phyloP scores from a whole-genome alignment of 2,888 invertebrate species.

The Synanthedon andrenaeformis region DNA sequence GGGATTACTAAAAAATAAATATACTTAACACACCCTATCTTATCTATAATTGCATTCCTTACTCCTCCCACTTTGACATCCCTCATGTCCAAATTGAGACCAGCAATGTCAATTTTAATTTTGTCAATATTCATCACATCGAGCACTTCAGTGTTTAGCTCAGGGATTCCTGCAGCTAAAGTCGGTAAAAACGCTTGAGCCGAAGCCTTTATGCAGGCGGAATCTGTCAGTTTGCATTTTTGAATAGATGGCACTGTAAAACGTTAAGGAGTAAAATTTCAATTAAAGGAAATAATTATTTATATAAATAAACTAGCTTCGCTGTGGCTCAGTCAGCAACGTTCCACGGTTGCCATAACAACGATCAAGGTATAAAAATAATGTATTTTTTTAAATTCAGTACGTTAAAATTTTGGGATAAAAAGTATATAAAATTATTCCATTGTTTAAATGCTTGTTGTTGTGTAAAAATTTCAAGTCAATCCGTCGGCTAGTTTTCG shows the following conservation, averaged over 20 bases:
- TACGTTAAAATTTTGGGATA: too few relatives aligned
- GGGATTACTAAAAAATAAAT: too few relatives aligned
- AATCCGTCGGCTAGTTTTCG: too few relatives aligned
- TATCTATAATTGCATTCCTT: constrained; percentile 6
- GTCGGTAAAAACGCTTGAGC: constrained; percentile 21
- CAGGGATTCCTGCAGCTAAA: constrained; percentile 32
- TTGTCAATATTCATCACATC: constrained; percentile 34
- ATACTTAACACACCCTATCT: constrained; percentile 3
- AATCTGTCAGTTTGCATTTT: constrained; percentile 33
- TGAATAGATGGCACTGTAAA: constrained; percentile 31
- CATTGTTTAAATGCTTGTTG: too few relatives aligned
- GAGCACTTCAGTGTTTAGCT: constrained; percentile 26
- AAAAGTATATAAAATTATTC: too few relatives aligned
- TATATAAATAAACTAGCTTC: too few relatives aligned
- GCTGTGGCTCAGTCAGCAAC: too few relatives aligned
- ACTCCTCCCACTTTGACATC: constrained; percentile 25
- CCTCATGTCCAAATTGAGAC: constrained; percentile 30
- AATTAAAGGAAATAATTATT: background rate
- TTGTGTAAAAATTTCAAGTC: too few relatives aligned
- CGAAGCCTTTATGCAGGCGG: constrained; percentile 23
- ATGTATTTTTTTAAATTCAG: too few relatives aligned
- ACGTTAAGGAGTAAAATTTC: background rate
- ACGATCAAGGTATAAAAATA: too few relatives aligned
- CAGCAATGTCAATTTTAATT: constrained; percentile 37
- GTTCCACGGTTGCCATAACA: too few relatives aligned